These are phyloP conservation scores for Megaleporinus macrocephalus DNA, from an alignment of 2,113 vertebrate species.

Conservation along the genomic window DNA sequence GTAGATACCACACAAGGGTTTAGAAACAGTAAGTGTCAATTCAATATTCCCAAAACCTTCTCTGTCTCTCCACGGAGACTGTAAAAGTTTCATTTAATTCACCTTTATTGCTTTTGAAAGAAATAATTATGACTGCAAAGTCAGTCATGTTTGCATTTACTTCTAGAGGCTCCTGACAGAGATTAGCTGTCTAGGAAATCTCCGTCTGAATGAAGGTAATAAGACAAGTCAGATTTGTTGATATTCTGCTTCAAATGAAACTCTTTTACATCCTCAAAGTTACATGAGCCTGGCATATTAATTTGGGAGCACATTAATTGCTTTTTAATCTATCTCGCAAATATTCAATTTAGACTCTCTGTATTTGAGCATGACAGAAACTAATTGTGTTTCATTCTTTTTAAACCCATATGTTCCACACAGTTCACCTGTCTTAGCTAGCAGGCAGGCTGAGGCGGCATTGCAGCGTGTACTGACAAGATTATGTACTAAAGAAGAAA, in stretches of 20 bases:
- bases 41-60: not conserved
- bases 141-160: constrained; percentile 5
- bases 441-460: not conserved
- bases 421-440: constrained; percentile 19
- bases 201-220: constrained; percentile 10
- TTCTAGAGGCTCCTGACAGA: not conserved
- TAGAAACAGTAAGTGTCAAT: not conserved
- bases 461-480: constrained; percentile 33
- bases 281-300: constrained; percentile 5
- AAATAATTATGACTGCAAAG: not conserved
- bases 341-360: constrained; percentile 24
- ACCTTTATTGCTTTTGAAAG: not conserved
- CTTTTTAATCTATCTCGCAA: constrained; percentile 27
- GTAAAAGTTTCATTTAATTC: not conserved
- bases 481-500: constrained; percentile 17
- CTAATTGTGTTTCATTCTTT: not conserved
- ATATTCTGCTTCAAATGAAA: not conserved
- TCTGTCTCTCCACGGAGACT: not conserved
- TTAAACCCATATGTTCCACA: constrained; percentile 11
- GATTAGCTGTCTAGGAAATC: constrained; percentile 24
- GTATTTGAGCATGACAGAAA: constrained; percentile 31
- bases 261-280: not conserved
- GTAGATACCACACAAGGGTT: not conserved
- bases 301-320: constrained; percentile 33
- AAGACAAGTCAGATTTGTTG: constrained; percentile 3